Percentiles rank a stretch among this genome's conserved stretches.
These are phyloP conservation scores for Channa maculata DNA, from an alignment of 2,113 vertebrate genomes.

Conservation along the genomic window DNA sequence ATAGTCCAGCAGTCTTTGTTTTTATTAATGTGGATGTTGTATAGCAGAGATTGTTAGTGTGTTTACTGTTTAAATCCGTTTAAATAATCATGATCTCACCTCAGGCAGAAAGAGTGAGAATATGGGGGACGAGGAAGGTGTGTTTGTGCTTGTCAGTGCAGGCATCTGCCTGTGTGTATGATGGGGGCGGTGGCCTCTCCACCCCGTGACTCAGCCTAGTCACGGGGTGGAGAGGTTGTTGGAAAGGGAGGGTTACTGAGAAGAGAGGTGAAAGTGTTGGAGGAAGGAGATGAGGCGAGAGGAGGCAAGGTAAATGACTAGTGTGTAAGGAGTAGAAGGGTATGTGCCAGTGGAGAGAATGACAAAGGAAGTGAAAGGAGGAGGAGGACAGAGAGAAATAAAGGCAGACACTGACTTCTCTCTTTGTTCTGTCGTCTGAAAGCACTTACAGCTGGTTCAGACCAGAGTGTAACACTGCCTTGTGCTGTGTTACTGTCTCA, in stretches of 20 bases:
- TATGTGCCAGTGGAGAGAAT: slow-evolving; percentile 24
- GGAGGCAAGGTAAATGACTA: slow-evolving; percentile 41
- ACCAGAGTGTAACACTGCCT: slow-evolving; percentile 63
- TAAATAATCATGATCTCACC: slow-evolving; percentile 48
- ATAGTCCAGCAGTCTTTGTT: not conserved
- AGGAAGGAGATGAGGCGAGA: slow-evolving; percentile 42
- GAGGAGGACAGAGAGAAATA: slow-evolving; percentile 53
- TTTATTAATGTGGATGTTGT: not conserved
- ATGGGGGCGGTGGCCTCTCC: not conserved
- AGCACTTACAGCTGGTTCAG: slow-evolving; percentile 69
- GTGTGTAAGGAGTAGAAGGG: slow-evolving; percentile 34
- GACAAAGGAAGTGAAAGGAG: slow-evolving; percentile 51
- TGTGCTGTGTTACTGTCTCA: slow-evolving; percentile 60
- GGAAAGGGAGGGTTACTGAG: slow-evolving; percentile 54
- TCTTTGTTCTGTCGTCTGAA: slow-evolving; percentile 76
- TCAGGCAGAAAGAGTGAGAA: slow-evolving; percentile 51
- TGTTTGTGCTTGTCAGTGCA: slow-evolving; percentile 19
- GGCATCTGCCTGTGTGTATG: slow-evolving; percentile 31
- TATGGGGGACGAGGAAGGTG: slow-evolving; percentile 28
- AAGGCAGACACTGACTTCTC: slow-evolving; percentile 75
- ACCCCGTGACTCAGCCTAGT: slow-evolving; percentile 77
- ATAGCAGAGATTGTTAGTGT: slow-evolving; percentile 1
- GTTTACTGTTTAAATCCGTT: slow-evolving; percentile 21
- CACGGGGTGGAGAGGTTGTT: slow-evolving; percentile 64
- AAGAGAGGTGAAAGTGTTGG: slow-evolving; percentile 59